Evolutionary conservation across 2,113 vertebrate genomes (phyloP), one percentile per base, ranked within the genome.

Genomic region (Sakesphorus luctuosus): DNA sequence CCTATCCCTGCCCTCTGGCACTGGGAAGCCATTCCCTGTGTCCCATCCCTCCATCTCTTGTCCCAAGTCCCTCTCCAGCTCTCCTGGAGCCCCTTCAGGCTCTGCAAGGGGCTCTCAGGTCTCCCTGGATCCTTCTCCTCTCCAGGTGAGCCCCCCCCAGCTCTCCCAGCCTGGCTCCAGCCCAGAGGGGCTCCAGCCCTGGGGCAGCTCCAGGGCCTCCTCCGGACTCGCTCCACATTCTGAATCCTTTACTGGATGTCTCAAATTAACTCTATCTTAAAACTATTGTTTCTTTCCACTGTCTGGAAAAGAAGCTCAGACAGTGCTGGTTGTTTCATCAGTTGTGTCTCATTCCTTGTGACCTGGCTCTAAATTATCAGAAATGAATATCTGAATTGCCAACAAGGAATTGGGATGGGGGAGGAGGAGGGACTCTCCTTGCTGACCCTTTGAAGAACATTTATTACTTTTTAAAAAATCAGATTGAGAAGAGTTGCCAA

Each of bases 121-220:
- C 75, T 72, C 59, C 44, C 11, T 38, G 68, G 44, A 59, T 1
- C 52, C 28, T 74, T 81, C 14, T 12, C 31, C 5, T 65, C 33
- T 74, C 26, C 33, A 66, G 23, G 18, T 38, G 68, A 81, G 0
- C 68, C 8, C 5, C 5, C 8, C 15, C 12, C 59, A 81, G 44
- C 33, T 89, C 23, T 74, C 65, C 38, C 73, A 53, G 38, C 36
- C 73, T 52, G 63, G 26, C 44, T 52, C 17, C 67, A 52, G 53
- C 76, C 52, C 62, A 76, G 52, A 68, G 62, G 20, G 6, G 20
- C 31, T 88, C 36, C 61, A 52, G 15, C 15, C 4, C 52, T 2
- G 12, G 16, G 68, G 2, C 53, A 46, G 2, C 38, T 46, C 87
- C 0, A 10, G 0, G 61, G 9, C 6, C 4, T 81, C 23, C 6